Percentiles rank a stretch among this genome's conserved stretches.
phyloP scores from a whole-genome alignment of 1,140 invertebrate genomes.

The Calycopis cecrops region DNA sequence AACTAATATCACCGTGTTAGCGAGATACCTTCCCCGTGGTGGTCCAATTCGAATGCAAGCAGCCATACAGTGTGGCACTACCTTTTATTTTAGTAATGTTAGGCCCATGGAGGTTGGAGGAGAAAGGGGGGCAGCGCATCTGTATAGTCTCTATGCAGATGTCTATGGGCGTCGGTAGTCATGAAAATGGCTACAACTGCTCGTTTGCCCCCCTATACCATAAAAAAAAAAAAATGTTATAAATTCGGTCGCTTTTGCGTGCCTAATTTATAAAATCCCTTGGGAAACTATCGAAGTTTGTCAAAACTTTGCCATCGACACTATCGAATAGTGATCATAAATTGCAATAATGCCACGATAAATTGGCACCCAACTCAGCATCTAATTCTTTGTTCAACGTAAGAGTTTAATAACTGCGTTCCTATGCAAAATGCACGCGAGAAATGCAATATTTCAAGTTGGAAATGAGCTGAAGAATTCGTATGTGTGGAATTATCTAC shows the following conservation, averaged over 20 bases:
- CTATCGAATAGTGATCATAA: constrained; percentile 22
- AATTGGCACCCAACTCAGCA: constrained; percentile 11
- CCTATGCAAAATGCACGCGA: constrained; percentile 10
- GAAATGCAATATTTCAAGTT: constrained; percentile 12
- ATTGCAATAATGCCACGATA: constrained; percentile 26
- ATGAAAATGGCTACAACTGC: no score
- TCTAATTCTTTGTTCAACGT: constrained; percentile 7
- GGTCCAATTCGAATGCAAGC: no score
- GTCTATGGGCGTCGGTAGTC: no score
- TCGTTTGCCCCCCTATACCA: no score
- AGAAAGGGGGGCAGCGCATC: no score
- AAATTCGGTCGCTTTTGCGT: constrained; percentile 10
- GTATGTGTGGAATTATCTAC: constrained; percentile 4
- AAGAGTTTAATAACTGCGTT: constrained; percentile 10
- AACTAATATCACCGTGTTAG: no score
- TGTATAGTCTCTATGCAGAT: no score
- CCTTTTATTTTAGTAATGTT: no score
- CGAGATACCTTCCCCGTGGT: no score
- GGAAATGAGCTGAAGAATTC: constrained; percentile 13
- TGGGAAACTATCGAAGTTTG: constrained; percentile 27
- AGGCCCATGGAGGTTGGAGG: no score
- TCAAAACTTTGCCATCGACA: constrained; percentile 27
- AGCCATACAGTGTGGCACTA: no score
- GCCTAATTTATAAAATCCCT: constrained; percentile 20
- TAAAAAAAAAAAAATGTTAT: no score